phyloP scores from a whole-genome alignment of 2,113 vertebrate genomes.

The Gambusia affinis region DNA sequence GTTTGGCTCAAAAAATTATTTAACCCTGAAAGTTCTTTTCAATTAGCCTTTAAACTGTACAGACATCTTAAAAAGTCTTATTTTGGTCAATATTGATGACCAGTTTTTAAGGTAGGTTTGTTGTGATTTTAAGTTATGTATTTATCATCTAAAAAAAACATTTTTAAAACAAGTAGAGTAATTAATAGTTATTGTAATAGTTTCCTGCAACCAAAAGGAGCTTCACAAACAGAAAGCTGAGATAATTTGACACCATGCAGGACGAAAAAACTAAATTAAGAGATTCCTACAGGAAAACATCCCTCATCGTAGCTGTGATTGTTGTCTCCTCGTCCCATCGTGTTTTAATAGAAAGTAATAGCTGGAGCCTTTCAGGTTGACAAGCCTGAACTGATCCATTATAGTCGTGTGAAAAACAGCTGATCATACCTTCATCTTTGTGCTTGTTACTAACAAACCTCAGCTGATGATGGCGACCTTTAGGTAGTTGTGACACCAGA shows the following conservation, averaged over 20 bases:
- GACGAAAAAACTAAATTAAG: background rate
- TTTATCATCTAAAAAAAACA: constrained; percentile 27
- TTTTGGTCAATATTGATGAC: constrained; percentile 28
- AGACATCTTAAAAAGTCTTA: constrained; percentile 23
- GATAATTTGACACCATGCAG: background rate
- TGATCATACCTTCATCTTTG: constrained; percentile 42
- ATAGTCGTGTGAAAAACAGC: constrained; percentile 36
- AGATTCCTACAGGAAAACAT: constrained; percentile 48
- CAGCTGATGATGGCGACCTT: constrained; percentile 22
- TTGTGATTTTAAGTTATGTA: constrained; percentile 38
- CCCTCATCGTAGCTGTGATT: constrained; percentile 42
- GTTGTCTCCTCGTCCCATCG: constrained; percentile 42
- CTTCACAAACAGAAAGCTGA: background rate
- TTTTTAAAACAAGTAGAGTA: constrained; percentile 12
- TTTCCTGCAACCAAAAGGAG: constrained; percentile 4
- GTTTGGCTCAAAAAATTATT: background rate
- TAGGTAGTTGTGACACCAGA: background rate
- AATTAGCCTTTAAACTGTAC: constrained; percentile 30
- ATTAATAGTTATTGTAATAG: constrained; percentile 49
- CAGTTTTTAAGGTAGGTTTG: constrained; percentile 39
- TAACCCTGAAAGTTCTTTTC: background rate
- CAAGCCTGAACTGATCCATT: constrained; percentile 19
- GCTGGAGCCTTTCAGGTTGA: constrained; percentile 17
- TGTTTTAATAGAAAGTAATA: constrained; percentile 50
- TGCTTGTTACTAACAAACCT: constrained; percentile 55